Conservation (phyloP, 2,888 invertebrate genomes). For the Harmothoe impar region DNA sequence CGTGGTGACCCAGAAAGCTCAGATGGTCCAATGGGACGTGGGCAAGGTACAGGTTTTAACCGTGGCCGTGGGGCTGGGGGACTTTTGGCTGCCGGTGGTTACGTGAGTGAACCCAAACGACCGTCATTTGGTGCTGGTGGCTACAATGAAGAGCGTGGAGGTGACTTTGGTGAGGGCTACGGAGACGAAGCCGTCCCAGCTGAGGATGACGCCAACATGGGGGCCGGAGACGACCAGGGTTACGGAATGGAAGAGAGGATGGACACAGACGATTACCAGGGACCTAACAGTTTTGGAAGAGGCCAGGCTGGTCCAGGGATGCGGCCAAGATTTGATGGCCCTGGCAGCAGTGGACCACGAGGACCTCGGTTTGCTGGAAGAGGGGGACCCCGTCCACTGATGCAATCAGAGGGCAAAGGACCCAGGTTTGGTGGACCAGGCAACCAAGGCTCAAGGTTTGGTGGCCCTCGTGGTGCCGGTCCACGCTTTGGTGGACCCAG, state of each 20-base stretch:
- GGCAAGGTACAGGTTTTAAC: slow-evolving; percentile 34
- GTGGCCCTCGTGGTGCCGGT: slow-evolving; percentile 45
- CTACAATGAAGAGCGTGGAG: slow-evolving; percentile 3
- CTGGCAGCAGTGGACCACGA: slow-evolving; percentile 48
- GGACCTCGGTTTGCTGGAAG: slow-evolving; percentile 7
- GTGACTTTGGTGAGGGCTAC: neutral
- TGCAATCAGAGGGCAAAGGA: neutral
- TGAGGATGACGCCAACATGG: slow-evolving; percentile 46
- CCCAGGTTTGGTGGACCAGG: slow-evolving; percentile 33
- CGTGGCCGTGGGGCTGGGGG: neutral
- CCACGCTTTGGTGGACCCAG: slow-evolving; percentile 46
- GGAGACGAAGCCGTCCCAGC: slow-evolving; percentile 54
- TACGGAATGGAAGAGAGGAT: slow-evolving; percentile 52
- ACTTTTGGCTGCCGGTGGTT: neutral
- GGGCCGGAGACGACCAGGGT: slow-evolving; percentile 62
- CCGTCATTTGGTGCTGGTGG: slow-evolving; percentile 5
- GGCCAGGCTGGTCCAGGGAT: slow-evolving; percentile 47
- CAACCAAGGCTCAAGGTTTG: slow-evolving; percentile 47
- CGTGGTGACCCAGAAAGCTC: neutral
- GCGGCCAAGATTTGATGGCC: slow-evolving; percentile 56
- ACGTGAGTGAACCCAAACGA: neutral
- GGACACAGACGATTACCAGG: slow-evolving; percentile 37
- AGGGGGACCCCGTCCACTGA: neutral
- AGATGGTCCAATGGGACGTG: slow-evolving; percentile 59
- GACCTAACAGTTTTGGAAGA: slow-evolving; percentile 42